Percentiles rank a stretch among this genome's conserved stretches.
Evolutionary conservation across 2,888 invertebrate genomes (phyloP).

Genomic region (Cosmorhoe ocellata): DNA sequence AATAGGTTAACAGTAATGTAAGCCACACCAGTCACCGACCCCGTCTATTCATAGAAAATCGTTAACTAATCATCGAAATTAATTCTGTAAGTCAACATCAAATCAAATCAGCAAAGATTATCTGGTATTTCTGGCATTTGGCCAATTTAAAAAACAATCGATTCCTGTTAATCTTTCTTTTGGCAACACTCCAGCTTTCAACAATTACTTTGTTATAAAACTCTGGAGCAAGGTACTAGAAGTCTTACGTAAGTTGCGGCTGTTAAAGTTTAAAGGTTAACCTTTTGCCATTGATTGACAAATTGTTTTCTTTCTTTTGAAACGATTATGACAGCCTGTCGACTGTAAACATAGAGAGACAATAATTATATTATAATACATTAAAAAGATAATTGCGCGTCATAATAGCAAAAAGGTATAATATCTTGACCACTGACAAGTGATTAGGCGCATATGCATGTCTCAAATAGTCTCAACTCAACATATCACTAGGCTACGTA

Average conservation of each 20-base stretch:
- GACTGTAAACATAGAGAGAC: too few species aligned
- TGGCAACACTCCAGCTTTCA: conserved; percentile 48
- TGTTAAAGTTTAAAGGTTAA: neutral
- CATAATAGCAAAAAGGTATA: too few species aligned
- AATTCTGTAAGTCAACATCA: conserved; percentile 10
- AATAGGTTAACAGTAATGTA: neutral
- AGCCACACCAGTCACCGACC: conserved; percentile 21
- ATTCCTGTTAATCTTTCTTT: conserved; percentile 42
- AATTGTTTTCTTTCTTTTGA: too few species aligned
- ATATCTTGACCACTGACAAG: too few species aligned
- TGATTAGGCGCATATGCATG: too few species aligned
- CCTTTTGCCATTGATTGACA: neutral
- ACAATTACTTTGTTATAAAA: conserved; percentile 45
- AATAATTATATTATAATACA: too few species aligned
- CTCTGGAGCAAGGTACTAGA: conserved; percentile 29
- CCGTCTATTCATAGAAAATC: conserved; percentile 22
- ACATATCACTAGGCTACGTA: too few species aligned
- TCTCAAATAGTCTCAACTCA: too few species aligned
- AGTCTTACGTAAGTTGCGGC: conserved; percentile 12
- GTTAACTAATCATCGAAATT: neutral
- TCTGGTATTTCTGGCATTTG: conserved; percentile 46
- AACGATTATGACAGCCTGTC: too few species aligned
- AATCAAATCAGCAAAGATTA: conserved; percentile 16
- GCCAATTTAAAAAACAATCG: conserved; percentile 46
- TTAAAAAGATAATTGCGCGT: too few species aligned